Percentiles rank a stretch among this genome's conserved stretches.
Evolutionary conservation across 2,113 vertebrate species (phyloP).

Genomic region (Vidua macroura): DNA sequence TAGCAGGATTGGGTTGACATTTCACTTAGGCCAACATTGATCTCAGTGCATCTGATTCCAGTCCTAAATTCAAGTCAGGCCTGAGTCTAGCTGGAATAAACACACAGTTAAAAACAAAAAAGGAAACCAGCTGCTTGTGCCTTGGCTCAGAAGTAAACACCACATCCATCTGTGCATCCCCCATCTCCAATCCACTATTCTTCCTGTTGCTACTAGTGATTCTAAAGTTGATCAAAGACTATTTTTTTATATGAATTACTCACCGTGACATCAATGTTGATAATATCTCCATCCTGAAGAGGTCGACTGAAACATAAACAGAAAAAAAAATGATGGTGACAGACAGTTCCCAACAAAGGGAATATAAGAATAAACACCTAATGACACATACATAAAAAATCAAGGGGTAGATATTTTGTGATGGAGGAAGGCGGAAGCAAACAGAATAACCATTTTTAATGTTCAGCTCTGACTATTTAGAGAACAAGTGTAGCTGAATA

Average conservation of each 20-base stretch:
- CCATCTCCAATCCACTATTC: conserved; percentile 84
- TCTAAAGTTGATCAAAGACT: conserved; percentile 84
- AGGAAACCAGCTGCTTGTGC: conserved; percentile 86
- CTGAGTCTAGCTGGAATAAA: conserved; percentile 86
- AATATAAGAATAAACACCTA: conserved; percentile 81
- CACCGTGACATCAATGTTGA: conserved; percentile 88
- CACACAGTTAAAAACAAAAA: conserved; percentile 88
- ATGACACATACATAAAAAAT: conserved; percentile 74
- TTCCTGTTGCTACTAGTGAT: conserved; percentile 83
- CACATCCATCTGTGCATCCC: conserved; percentile 82
- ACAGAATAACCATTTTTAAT: conserved; percentile 74
- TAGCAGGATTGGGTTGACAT: conserved; percentile 93
- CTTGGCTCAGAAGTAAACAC: conserved; percentile 87
- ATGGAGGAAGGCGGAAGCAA: conserved; percentile 60
- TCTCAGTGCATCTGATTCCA: conserved; percentile 94
- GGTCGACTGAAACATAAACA: conserved; percentile 84
- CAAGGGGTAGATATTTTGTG: conserved; percentile 67
- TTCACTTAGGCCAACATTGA: conserved; percentile 96
- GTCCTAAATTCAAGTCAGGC: conserved; percentile 88
- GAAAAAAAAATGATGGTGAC: conserved; percentile 62
- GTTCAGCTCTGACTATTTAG: conserved; percentile 67
- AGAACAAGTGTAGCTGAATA: conserved; percentile 61
- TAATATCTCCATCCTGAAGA: conserved; percentile 87
- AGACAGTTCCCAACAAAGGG: conserved; percentile 77
- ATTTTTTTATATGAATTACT: conserved; percentile 80